phyloP scores from a whole-genome alignment of 2,113 vertebrate species.

The Numenius arquata region DNA sequence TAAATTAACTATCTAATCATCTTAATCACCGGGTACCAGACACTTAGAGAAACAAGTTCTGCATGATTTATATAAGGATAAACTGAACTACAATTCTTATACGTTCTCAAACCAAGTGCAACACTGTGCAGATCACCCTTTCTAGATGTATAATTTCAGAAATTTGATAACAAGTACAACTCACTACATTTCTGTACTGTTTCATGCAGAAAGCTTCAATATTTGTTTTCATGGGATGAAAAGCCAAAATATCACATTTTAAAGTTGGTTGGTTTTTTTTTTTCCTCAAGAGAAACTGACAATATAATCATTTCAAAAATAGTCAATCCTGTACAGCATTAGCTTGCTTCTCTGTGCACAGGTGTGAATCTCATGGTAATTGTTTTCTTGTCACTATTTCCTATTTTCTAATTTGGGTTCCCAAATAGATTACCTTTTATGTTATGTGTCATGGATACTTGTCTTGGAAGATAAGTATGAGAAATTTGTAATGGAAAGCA shows the following conservation, averaged over 20 bases:
- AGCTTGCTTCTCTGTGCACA: background rate
- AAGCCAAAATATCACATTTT: background rate
- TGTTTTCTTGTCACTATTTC: background rate
- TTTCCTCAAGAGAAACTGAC: background rate
- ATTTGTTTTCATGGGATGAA: background rate
- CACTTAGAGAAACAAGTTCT: background rate
- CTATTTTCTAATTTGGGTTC: background rate
- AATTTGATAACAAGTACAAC: background rate
- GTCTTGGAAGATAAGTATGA: background rate
- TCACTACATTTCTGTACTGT: background rate
- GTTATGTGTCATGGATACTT: background rate
- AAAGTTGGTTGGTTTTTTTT: background rate
- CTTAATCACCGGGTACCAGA: background rate
- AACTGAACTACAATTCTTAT: background rate
- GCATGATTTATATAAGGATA: background rate
- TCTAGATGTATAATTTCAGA: background rate
- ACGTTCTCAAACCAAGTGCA: background rate
- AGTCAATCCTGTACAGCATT: background rate
- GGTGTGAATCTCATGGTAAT: background rate
- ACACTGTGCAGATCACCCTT: background rate
- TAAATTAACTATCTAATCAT: slow-evolving; percentile 9
- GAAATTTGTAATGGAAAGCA: background rate
- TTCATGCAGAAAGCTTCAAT: background rate
- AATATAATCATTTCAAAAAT: background rate
- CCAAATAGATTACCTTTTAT: background rate